Evolutionary conservation across 2,888 invertebrate species (phyloP).

Genomic region (Amphipoea lucens): DNA sequence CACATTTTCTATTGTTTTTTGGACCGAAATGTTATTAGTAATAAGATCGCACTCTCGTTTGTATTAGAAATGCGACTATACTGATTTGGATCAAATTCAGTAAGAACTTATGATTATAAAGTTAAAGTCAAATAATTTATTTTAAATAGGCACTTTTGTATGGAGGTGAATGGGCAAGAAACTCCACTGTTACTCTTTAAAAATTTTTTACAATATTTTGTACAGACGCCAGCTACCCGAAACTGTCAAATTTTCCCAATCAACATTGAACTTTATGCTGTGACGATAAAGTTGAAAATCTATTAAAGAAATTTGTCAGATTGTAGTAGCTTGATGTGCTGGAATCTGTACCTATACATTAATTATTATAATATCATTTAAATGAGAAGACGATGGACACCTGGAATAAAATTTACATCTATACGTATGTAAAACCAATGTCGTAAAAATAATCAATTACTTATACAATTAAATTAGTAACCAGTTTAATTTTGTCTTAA

Average conservation of each 20-base stretch:
- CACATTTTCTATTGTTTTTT: not conserved
- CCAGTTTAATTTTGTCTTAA: not conserved
- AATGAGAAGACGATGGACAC: not conserved
- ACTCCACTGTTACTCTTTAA: not conserved
- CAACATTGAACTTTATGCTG: too few species aligned
- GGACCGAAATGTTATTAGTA: not conserved
- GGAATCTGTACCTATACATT: not conserved
- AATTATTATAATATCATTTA: constrained; percentile 2
- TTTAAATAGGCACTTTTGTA: not conserved
- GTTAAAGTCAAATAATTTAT: not conserved
- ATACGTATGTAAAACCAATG: not conserved
- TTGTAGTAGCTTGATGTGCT: too few species aligned
- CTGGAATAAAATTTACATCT: too few species aligned
- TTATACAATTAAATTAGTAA: not conserved
- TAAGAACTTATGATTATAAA: not conserved
- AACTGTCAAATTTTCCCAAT: too few species aligned
- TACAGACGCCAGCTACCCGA: too few species aligned
- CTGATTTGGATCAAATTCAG: not conserved
- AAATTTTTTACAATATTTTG: not conserved
- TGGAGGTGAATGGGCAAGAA: not conserved
- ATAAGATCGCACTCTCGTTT: not conserved
- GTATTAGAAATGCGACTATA: too few species aligned
- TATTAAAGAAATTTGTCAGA: too few species aligned
- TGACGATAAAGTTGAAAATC: too few species aligned
- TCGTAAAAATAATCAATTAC: not conserved